Evolutionary conservation across 2,888 invertebrate genomes (phyloP).

Genomic region (Ptilodon capucinus): DNA sequence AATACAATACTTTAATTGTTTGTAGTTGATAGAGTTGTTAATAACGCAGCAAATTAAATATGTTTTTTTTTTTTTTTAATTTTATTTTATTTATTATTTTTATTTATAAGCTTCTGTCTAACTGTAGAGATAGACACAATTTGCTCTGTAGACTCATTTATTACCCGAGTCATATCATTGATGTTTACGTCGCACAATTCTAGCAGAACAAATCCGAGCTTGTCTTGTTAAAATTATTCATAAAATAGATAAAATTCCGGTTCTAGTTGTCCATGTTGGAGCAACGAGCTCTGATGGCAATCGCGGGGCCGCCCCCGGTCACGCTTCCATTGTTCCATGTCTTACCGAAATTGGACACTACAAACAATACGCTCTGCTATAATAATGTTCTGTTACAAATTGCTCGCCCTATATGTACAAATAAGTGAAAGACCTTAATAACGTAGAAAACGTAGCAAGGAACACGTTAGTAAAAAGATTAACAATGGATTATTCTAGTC

Average conservation of each 20-base stretch:
- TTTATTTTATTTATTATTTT: no score
- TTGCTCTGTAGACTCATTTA: not conserved
- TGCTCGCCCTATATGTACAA: slow-evolving; percentile 28
- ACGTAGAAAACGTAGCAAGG: no score
- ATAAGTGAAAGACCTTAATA: slow-evolving; percentile 7
- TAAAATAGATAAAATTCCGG: slow-evolving; percentile 49
- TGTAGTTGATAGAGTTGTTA: no score
- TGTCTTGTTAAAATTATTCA: slow-evolving; percentile 50
- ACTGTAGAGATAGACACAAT: not conserved
- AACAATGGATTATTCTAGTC: no score
- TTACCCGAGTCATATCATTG: slow-evolving; percentile 41
- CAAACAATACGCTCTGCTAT: slow-evolving; percentile 48
- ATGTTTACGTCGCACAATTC: slow-evolving; percentile 32
- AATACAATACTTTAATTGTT: no score
- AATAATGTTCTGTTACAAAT: slow-evolving; percentile 42
- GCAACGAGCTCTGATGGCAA: slow-evolving; percentile 53
- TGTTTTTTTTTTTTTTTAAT: no score
- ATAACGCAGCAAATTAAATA: no score
- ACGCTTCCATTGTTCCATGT: slow-evolving; percentile 70
- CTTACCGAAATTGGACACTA: slow-evolving; percentile 59
- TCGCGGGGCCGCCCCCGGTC: slow-evolving; percentile 57
- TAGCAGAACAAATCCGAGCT: not conserved
- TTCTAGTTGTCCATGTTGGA: slow-evolving; percentile 45
- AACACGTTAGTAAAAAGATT: no score
- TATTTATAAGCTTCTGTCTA: not conserved